Base-by-base conservation (phyloP, 2,113 vertebrate species). In the Heterotilapia buettikoferi region DNA sequence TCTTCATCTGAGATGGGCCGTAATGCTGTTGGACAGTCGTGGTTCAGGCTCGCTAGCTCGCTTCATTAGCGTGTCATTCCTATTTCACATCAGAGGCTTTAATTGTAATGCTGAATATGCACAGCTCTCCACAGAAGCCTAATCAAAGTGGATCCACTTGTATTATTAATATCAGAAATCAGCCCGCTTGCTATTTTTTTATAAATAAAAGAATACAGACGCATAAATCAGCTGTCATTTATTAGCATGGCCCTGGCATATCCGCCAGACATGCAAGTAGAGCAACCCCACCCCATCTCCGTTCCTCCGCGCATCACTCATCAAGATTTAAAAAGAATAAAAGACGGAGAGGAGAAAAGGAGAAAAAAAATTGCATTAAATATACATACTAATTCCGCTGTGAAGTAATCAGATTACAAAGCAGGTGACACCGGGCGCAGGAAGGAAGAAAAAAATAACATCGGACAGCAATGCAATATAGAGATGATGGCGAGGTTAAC, bases 91-190 rank as follows among this genome's bases (percentile, higher is more conserved):
- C 98, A 99, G 97, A 99, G 98, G 98, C 98, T 99, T 99, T 99
- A 99, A 99, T 99, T 99, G 98, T 99, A 98, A 99, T 99, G 98
- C 99, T 97, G 98, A 98, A 98, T 99, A 98, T 99, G 98, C 98
- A 98, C 98, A 97, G 97, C 97, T 98, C 98, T 98, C 98, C 97
- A 97, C 97, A 97, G 98, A 97, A 98, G 97, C 98, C 98, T 99
- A 99, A 99, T 99, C 98, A 99, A 99, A 99, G 98, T 99, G 98
- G 98, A 99, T 99, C 98, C 98, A 99, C 98, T 99, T 99, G 98
- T 99, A 99, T 99, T 99, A 99, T 99, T 99, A 99, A 99, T 99
- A 99, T 98, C 98, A 98, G 98, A 99, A 98, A 99, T 99, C 98
- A 98, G 98, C 98, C 98, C 97, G 97, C 98, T 99, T 99, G 98